Conservation (phyloP, 1,140 invertebrate species). For the Anadara kagoshimensis region DNA sequence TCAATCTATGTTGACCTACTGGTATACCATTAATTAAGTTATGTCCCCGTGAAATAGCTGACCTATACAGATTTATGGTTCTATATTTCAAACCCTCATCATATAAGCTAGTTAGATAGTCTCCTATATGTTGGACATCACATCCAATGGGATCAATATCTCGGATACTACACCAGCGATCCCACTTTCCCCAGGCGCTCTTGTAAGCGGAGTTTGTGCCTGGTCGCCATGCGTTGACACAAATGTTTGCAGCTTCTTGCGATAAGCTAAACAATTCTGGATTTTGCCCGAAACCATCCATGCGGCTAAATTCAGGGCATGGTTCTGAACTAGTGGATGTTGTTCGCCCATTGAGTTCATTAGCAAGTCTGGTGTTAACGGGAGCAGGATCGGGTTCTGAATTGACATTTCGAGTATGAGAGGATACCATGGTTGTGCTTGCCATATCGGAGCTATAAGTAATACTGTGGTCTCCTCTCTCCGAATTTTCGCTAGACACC, state of each 20-base stretch:
- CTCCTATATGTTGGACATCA: slow-evolving; percentile 20
- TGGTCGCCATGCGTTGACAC: slow-evolving; percentile 9
- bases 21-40: slow-evolving; percentile 2
- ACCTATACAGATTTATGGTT: slow-evolving; percentile 35
- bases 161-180: slow-evolving; percentile 32
- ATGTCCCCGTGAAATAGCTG: slow-evolving; percentile 15
- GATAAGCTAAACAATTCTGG: neutral
- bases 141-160: slow-evolving; percentile 35
- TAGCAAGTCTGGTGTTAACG: neutral
- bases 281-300: slow-evolving; percentile 27
- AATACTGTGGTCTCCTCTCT: slow-evolving; percentile 3
- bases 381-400: neutral
- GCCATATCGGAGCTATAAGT: slow-evolving; percentile 12
- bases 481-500: slow-evolving; percentile 7
- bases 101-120: too few species aligned
- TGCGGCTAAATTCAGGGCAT: slow-evolving; percentile 1
- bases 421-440: slow-evolving; percentile 15
- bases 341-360: neutral
- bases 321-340: slow-evolving; percentile 16
- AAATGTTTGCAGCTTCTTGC: slow-evolving; percentile 20
- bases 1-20: neutral
- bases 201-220: slow-evolving; percentile 36
- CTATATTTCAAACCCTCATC: slow-evolving; percentile 14
- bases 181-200: slow-evolving; percentile 32
- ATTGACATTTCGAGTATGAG: neutral